phyloP scores from a whole-genome alignment of 2,113 vertebrate species.

The Trochalopteron elliotii region DNA sequence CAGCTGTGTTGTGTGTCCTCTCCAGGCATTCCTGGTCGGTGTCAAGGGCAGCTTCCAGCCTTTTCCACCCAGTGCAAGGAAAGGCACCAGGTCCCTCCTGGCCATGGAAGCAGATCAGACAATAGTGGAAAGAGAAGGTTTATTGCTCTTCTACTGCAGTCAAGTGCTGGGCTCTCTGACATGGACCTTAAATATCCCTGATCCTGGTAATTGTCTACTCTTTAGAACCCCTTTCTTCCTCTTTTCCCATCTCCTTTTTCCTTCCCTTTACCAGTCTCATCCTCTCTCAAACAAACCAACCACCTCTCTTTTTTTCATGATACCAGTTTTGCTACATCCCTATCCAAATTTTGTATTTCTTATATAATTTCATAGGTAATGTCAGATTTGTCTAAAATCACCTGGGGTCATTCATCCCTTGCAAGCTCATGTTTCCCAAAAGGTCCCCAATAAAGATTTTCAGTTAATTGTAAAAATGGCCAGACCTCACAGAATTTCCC shows the following conservation, averaged over 20 bases:
- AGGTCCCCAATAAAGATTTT: neutral
- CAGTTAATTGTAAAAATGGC: neutral
- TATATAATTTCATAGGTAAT: neutral
- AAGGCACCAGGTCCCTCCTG: neutral
- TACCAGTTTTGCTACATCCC: neutral
- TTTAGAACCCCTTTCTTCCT: neutral
- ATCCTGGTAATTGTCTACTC: neutral
- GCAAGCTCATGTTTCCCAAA: neutral
- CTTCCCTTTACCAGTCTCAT: neutral
- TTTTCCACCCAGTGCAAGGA: rapidly evolving
- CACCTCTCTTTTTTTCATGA: neutral
- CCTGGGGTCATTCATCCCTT: neutral
- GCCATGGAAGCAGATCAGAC: neutral
- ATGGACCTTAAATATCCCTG: neutral
- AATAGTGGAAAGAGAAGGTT: neutral
- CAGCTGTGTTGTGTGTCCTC: neutral
- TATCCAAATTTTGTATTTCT: neutral
- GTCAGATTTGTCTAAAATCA: neutral
- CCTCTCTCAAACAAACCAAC: neutral
- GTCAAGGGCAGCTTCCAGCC: neutral
- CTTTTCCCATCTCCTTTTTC: neutral
- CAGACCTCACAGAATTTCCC: neutral
- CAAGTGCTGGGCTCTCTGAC: neutral
- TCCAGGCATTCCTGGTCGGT: neutral
- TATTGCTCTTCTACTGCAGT: neutral